Evolutionary conservation across 2,888 invertebrate genomes (phyloP).

Genomic region (Oscheius sp.): DNA sequence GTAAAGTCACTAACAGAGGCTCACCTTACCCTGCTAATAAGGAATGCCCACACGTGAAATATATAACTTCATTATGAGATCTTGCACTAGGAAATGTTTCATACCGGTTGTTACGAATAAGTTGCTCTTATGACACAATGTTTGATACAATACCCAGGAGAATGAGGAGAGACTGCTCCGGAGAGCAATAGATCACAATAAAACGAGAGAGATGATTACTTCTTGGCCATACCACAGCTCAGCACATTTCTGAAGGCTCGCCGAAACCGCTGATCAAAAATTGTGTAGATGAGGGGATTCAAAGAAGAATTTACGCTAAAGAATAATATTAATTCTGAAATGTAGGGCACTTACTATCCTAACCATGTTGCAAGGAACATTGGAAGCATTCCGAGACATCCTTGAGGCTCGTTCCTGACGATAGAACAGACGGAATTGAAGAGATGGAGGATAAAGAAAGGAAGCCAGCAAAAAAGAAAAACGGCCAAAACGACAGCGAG

Average conservation of each 20-base stretch:
- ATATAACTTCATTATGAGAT: constrained; percentile 22
- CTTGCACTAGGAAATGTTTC: constrained; percentile 24
- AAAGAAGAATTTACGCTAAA: constrained; percentile 70
- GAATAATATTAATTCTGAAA: too few species aligned
- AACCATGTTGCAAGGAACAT: constrained; percentile 96
- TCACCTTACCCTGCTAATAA: constrained; percentile 24
- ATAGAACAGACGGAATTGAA: constrained; percentile 89
- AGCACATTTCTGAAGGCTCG: constrained; percentile 70
- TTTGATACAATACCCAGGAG: constrained; percentile 22
- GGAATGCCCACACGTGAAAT: not conserved
- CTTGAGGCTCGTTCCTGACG: constrained; percentile 30
- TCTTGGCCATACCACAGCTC: constrained; percentile 51
- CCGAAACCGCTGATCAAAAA: constrained; percentile 72
- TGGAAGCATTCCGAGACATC: constrained; percentile 73
- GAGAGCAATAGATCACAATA: constrained; percentile 19
- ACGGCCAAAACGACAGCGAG: constrained; percentile 97
- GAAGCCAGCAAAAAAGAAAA: constrained; percentile 97
- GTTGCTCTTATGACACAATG: constrained; percentile 20
- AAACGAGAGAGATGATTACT: constrained; percentile 1
- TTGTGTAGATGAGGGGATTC: constrained; percentile 72
- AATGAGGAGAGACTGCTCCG: constrained; percentile 9
- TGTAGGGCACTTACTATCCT: constrained; percentile 82
- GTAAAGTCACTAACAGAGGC: constrained; percentile 28
- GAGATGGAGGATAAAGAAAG: constrained; percentile 97
- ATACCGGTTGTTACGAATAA: constrained; percentile 22